These are phyloP conservation scores for Cistogaster globosa DNA, from an alignment of 2,888 invertebrate genomes.

Conservation along the genomic window DNA sequence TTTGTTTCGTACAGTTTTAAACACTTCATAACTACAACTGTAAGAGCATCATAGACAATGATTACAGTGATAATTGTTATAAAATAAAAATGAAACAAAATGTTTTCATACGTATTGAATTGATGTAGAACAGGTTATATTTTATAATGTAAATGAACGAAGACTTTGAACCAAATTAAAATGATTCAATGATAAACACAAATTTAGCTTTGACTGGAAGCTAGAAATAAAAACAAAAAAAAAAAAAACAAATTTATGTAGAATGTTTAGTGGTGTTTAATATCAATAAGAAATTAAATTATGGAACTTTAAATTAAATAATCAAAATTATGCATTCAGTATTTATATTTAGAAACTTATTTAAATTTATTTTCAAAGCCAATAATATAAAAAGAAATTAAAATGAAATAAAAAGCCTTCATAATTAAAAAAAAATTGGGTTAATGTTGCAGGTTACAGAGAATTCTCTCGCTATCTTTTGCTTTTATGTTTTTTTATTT, in stretches of 20 bases:
- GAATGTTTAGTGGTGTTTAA: conserved; percentile 45
- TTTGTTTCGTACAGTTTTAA: conserved; percentile 60
- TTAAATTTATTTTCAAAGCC: background rate
- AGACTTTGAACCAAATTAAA: too few relatives aligned
- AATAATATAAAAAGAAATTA: background rate
- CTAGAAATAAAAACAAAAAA: conserved; percentile 38
- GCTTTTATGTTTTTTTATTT: too few relatives aligned
- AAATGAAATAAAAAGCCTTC: background rate
- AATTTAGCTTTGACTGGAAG: conserved; percentile 29
- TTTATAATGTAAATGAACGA: too few relatives aligned
- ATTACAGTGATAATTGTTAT: conserved; percentile 17
- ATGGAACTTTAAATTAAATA: conserved; percentile 45
- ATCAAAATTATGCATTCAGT: conserved; percentile 47
- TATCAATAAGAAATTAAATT: conserved; percentile 43
- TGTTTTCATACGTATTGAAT: background rate
- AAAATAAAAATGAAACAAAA: conserved; percentile 9
- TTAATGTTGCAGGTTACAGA: conserved; percentile 27
- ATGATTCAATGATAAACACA: background rate
- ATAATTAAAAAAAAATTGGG: conserved; percentile 35
- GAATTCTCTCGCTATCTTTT: background rate
- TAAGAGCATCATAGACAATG: conserved; percentile 52
- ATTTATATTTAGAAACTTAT: conserved; percentile 5
- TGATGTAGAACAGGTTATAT: too few relatives aligned
- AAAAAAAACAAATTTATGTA: conserved; percentile 2
- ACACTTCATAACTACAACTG: conserved; percentile 59